phyloP scores from a whole-genome alignment of 1,140 invertebrate species.

The Fopius arisanus region DNA sequence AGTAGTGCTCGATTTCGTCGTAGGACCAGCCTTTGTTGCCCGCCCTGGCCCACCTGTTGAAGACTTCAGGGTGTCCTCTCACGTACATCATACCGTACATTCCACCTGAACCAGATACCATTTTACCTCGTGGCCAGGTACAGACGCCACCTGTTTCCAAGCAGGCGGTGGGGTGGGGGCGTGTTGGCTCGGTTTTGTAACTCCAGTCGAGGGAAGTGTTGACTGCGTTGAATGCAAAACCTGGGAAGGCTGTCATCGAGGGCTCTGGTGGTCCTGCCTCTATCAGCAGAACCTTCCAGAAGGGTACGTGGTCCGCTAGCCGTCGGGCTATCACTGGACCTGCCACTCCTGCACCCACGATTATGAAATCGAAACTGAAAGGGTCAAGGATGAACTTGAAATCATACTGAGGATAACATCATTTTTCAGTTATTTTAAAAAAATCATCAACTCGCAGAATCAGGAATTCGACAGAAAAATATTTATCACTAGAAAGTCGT shows the following conservation, averaged over 20 bases:
- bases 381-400: too few species aligned
- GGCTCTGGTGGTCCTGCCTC: slow-evolving; percentile 83
- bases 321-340: slow-evolving; percentile 72
- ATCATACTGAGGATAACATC: too few species aligned
- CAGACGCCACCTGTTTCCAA: slow-evolving; percentile 70
- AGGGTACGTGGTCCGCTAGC: slow-evolving; percentile 52
- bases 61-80: slow-evolving; percentile 77
- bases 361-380: slow-evolving; percentile 66
- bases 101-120: slow-evolving; percentile 74
- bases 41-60: slow-evolving; percentile 74
- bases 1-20: slow-evolving; percentile 74
- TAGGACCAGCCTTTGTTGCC: slow-evolving; percentile 92
- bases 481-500: too few species aligned
- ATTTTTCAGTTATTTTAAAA: too few species aligned
- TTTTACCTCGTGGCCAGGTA: slow-evolving; percentile 78
- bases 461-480: too few species aligned
- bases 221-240: slow-evolving; percentile 68
- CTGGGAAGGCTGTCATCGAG: slow-evolving; percentile 73
- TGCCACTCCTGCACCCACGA: slow-evolving; percentile 70
- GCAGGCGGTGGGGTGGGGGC: slow-evolving; percentile 61
- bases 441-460: too few species aligned
- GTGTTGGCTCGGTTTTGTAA: slow-evolving; percentile 69
- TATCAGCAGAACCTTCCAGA: slow-evolving; percentile 65
- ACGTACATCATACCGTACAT: slow-evolving; percentile 85
- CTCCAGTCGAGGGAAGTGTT: slow-evolving; percentile 71